Conservation (phyloP, 2,797 vertebrate species). For the Sebastes wilsoni region DNA sequence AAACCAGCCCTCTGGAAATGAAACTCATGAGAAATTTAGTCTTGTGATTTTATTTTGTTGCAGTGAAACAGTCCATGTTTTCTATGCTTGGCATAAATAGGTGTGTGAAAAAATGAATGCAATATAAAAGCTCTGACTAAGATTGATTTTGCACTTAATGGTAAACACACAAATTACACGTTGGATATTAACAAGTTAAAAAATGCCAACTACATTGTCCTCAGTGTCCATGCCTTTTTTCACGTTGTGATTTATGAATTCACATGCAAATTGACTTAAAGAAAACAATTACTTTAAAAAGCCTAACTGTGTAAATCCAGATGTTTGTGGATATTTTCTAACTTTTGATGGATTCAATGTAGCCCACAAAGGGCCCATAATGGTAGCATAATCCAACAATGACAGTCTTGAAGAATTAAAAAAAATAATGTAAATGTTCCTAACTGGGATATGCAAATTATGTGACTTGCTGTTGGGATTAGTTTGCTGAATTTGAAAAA, state of each 20-base stretch:
- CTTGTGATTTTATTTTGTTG: constrained; percentile 30
- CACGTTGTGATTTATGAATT: neutral
- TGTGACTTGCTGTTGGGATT: neutral
- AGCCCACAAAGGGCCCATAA: neutral
- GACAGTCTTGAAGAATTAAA: neutral
- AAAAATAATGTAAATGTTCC: neutral
- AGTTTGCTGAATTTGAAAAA: neutral
- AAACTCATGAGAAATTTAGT: constrained; percentile 15
- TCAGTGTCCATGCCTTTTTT: neutral
- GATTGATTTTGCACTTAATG: neutral
- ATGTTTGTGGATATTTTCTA: neutral
- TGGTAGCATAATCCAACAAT: neutral
- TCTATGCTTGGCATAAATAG: constrained; percentile 3
- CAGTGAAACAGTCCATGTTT: constrained; percentile 6
- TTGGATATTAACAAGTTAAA: neutral
- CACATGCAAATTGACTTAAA: neutral
- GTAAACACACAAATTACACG: neutral
- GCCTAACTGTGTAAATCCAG: neutral
- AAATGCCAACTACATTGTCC: neutral
- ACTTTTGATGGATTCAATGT: neutral
- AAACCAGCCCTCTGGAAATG: constrained; percentile 8
- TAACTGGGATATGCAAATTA: neutral
- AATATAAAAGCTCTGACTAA: neutral
- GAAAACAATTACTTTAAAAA: neutral
- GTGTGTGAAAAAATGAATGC: neutral